Evolutionary conservation across 92 coral and sea anemone genomes (phyloP), one percentile per base, ranked within the genome.

Genomic region (Micromussa lordhowensis): DNA sequence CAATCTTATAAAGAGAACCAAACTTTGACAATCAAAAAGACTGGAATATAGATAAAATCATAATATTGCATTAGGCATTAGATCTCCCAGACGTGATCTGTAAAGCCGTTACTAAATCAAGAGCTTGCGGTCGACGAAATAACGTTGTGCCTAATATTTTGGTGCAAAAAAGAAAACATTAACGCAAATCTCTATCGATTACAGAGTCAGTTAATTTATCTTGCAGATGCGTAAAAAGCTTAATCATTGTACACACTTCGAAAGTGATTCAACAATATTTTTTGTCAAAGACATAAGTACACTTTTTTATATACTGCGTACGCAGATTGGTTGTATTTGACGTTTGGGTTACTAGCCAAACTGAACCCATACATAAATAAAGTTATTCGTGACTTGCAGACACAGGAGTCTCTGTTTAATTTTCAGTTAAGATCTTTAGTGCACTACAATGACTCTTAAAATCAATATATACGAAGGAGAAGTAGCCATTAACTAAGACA

Each of bases 361-460:
- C n/a, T 73, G 26, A 38, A 21, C 51, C 78, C 49, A 73, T 34
- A 34, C 29, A 73, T 73, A 36, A 73, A 73, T 73, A 73, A 73
- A 73, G 28, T 9, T 73, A 32, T 18, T 35, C 26, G 24, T 73
- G 78, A 18, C 21, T 21, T 32, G 49, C 49, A 38, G n/a, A 14
- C n/a, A 15, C 36, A 59, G 24, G 36, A 22, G 40, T 75, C 57
- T 28, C 29, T 17, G 29, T 18, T 72, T 38, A 24, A 24, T n/a
- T 81, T 61, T 36, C 19, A 61, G 32, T 26, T 81, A 16, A 17
- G 59, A 61, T 64, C 31, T 36, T 61, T 17, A 66, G 85, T 24
- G 31, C 5, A 63, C 30, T 61, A 6, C 57, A 36, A 24, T 28
- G 55, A 64, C 48, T 61, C 57, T 35, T 49, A 68, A 40, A 18